Evolutionary conservation across 2,797 vertebrate species (phyloP).

Genomic region (Darevskia nairensis): DNA sequence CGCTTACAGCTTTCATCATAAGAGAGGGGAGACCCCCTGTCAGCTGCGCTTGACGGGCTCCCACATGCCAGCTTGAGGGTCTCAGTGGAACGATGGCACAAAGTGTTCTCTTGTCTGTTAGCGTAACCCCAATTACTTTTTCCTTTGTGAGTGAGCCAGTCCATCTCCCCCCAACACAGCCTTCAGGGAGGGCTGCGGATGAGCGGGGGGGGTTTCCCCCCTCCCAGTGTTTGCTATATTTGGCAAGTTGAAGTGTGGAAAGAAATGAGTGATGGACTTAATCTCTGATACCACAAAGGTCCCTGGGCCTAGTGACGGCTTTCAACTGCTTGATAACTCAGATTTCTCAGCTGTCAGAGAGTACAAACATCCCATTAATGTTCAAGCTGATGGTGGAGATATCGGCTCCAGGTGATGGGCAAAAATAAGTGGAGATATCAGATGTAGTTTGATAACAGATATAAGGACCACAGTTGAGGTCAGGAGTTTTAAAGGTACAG

Average conservation of each 20-base stretch:
- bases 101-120: not conserved
- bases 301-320: constrained; percentile 1
- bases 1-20: not conserved
- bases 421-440: not conserved
- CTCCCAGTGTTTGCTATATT: not conserved
- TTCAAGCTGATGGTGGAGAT: not conserved
- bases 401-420: constrained; percentile 10
- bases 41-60: not conserved
- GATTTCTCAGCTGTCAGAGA: constrained; percentile 34
- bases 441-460: not conserved
- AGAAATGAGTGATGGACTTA: constrained; percentile 32
- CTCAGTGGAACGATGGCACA: not conserved
- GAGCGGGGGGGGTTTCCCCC: not conserved
- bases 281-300: constrained; percentile 15
- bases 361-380: constrained; percentile 30
- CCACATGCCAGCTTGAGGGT: no score
- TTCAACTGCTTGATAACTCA: constrained; percentile 18
- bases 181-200: not conserved
- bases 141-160: not conserved
- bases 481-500: not conserved
- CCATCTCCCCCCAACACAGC: not conserved
- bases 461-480: not conserved
- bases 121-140: not conserved
- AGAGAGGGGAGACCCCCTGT: not conserved
- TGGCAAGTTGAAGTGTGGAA: not conserved